phyloP scores from a whole-genome alignment of 2,888 invertebrate genomes.

The Trissolcus japonicus region DNA sequence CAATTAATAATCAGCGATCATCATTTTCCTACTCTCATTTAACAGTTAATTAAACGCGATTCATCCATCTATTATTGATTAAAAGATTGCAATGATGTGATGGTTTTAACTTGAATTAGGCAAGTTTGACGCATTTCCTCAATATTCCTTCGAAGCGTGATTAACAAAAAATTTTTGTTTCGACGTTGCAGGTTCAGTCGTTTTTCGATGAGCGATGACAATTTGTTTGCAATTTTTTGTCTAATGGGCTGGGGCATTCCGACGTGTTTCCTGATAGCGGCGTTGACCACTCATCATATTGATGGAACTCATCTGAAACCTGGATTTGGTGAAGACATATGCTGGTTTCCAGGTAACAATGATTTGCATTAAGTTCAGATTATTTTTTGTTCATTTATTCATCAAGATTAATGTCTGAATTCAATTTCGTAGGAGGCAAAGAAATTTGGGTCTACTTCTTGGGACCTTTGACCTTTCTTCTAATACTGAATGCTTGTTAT shows the following conservation, averaged over 20 bases:
- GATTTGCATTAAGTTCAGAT: neutral
- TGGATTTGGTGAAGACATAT: constrained; percentile 79
- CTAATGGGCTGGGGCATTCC: constrained; percentile 81
- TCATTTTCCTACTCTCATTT: too few species aligned
- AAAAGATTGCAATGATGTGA: too few species aligned
- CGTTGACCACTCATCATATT: constrained; percentile 78
- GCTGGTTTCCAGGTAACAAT: constrained; percentile 82
- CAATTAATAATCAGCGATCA: too few species aligned
- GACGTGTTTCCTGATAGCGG: constrained; percentile 77
- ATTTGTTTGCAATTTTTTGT: constrained; percentile 79
- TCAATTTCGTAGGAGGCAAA: constrained; percentile 75
- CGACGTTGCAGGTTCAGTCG: constrained; percentile 66
- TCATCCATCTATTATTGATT: too few species aligned
- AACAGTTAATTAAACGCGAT: too few species aligned
- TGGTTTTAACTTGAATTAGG: too few species aligned
- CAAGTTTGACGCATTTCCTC: constrained; percentile 1
- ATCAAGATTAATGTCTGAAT: neutral
- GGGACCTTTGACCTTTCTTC: constrained; percentile 80
- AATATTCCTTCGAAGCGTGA: neutral
- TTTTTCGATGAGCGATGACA: constrained; percentile 77
- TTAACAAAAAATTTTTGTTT: too few species aligned
- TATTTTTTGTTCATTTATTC: neutral
- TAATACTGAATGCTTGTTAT: constrained; percentile 79
- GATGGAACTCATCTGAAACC: constrained; percentile 79
- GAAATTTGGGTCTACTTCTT: constrained; percentile 83